Evolutionary conservation across 2,888 invertebrate genomes (phyloP), one percentile per base, ranked within the genome.

Genomic region (Amiota minor): DNA sequence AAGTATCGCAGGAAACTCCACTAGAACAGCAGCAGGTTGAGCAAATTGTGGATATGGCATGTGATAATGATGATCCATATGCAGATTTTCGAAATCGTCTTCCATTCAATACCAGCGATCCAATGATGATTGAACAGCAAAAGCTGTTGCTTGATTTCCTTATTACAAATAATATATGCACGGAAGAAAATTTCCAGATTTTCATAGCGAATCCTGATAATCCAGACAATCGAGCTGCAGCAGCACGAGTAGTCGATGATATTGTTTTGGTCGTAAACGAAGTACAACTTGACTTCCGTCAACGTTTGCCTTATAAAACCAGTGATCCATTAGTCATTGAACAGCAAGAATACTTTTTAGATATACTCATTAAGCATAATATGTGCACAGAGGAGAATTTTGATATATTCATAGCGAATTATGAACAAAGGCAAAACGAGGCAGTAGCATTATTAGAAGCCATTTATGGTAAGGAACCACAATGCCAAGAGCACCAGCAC

Each of bases 381-480:
- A 89, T 90, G 50, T 89, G 89, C 70, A 89, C 83, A 0, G 90
- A 90, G 68, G 79, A 86, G 45, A 89, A 89, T 76, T 90, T 90
- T 71, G 79, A 80, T 9, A 89, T 89, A 35, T 90, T 90, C 68
- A 89, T 90, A 56, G 80, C 80, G n/a, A 68, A 68, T 23, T 82
- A 82, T 72, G 80, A 79, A 50, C 75, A 79, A 74, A 77, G 82
- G 9, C 78, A 78, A 10, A 76, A 78, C 1, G 82, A 86, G 70
- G 86, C 85, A 2, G 78, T 78, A 55, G 74, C 73, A 3, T 83
- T 87, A 14, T 14, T 70, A 35, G 55, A 47, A 46, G 62, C 35
- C 11, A 45, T 62, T 18, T 14, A 59, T 18, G 59, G 59, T 59
- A 53, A 68, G 20, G 16, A 20, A 59, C 18, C 20, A 8, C 3